Base-by-base conservation (phyloP, 64 coral and sea anemone genomes). In the Cladopsammia gracilis region DNA sequence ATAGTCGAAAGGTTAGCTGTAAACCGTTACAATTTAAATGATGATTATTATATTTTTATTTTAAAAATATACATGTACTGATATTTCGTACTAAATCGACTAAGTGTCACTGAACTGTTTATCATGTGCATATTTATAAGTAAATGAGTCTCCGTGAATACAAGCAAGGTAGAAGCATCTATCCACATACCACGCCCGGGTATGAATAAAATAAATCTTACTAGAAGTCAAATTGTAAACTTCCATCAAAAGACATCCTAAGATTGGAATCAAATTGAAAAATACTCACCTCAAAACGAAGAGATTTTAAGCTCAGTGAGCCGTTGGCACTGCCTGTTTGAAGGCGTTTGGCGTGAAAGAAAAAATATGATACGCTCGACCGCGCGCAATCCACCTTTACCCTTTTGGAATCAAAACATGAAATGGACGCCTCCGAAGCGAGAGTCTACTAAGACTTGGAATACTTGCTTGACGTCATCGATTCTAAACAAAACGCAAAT, bases 401-500 rank as follows among this genome's bases (percentile, higher is more conserved):
- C n/a, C 10, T 20, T 68, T 47, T 50, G 44, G 62, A 43, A 84
- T 84, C 62, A 67, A 66, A 84, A 67, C 58, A 67, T 16, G 80
- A 49, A 84, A 48, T 84, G 80, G 67, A 84, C 8, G n/a, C 19
- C 18, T 68, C 44, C 18, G 12, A 0, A 46, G 80, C 50, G 62
- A 49, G 34, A 83, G 79, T 83, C 45, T 15, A 50, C 43, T 67
- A 67, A 49, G 62, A 68, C 80, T 84, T 66, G 45, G 61, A 64
- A 66, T 15, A 84, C 16, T 11, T 13, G 4, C 62, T 84, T 84
- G 80, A 84, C 80, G 80, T 84, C 80, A 84, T 68, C 80, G 47
- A 13, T 9, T 49, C 80, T 84, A 84, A 84, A 50, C 80, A 67
- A 84, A 84, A 84, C 60, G 61, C 80, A 84, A 84, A 84, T 68